These are phyloP conservation scores for Achatina immaculata DNA, from an alignment of 1,140 invertebrate genomes.

Conservation along the genomic window DNA sequence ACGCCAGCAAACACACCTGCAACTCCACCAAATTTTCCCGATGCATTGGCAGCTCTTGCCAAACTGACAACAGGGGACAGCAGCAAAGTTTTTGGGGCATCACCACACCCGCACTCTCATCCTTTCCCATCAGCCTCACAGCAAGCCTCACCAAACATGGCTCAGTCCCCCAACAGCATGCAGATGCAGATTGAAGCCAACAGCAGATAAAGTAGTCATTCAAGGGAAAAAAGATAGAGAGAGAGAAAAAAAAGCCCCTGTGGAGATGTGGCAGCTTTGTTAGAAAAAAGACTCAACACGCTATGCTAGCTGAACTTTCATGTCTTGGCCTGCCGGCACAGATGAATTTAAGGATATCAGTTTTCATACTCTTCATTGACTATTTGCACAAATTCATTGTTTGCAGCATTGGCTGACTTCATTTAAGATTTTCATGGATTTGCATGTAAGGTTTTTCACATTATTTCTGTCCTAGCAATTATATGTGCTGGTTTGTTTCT, in stretches of 20 bases:
- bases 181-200: constrained; percentile 51
- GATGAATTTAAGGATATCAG: neutral
- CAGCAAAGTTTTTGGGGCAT: constrained; percentile 53
- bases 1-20: constrained; percentile 68
- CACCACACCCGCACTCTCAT: constrained; percentile 58
- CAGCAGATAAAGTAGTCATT: constrained; percentile 12
- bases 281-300: neutral
- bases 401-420: neutral
- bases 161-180: constrained; percentile 65
- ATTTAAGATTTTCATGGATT: neutral
- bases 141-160: constrained; percentile 58
- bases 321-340: neutral
- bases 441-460: neutral
- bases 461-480: neutral
- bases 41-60: constrained; percentile 65
- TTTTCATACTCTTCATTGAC: constrained; percentile 24
- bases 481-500: too few relatives aligned
- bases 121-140: constrained; percentile 59
- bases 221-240: too few relatives aligned
- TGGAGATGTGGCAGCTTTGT: constrained; percentile 5
- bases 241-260: too few relatives aligned
- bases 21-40: constrained; percentile 68
- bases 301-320: neutral
- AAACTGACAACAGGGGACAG: constrained; percentile 65
- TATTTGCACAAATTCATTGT: constrained; percentile 27